Evolutionary conservation across 2,888 invertebrate species (phyloP).

Genomic region (Limnephilus lunatus): DNA sequence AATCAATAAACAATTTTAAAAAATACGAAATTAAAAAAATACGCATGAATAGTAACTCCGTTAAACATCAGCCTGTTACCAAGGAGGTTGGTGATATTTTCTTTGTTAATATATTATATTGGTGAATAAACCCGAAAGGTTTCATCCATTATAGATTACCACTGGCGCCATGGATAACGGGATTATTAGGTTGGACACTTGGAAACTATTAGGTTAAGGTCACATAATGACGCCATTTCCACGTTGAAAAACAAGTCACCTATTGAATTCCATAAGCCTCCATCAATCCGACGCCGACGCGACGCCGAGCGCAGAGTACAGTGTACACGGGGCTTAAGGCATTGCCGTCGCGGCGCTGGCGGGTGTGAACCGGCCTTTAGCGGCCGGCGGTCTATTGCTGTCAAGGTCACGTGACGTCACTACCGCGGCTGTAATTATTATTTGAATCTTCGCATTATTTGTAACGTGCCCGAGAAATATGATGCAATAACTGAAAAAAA

Average conservation of each 20-base stretch:
- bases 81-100: not conserved
- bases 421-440: slow-evolving; percentile 8
- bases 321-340: not conserved
- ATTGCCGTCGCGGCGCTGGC: slow-evolving; percentile 36
- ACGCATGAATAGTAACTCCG: no score
- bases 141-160: not conserved
- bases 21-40: no score
- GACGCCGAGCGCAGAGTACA: not conserved
- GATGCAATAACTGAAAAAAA: not conserved
- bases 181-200: not conserved
- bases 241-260: not conserved
- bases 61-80: no score
- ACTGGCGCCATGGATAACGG: not conserved
- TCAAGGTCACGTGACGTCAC: slow-evolving; percentile 56
- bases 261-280: not conserved
- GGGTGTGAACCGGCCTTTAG: slow-evolving; percentile 10
- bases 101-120: not conserved
- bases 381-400: slow-evolving; percentile 43
- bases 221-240: not conserved
- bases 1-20: no score
- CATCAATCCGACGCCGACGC: slow-evolving; percentile 28
- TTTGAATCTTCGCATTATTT: slow-evolving; percentile 20
- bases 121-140: not conserved
- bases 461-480: not conserved
- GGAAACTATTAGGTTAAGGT: no score